Conservation (phyloP, 2,113 vertebrate genomes). For the Alethe castanea region DNA sequence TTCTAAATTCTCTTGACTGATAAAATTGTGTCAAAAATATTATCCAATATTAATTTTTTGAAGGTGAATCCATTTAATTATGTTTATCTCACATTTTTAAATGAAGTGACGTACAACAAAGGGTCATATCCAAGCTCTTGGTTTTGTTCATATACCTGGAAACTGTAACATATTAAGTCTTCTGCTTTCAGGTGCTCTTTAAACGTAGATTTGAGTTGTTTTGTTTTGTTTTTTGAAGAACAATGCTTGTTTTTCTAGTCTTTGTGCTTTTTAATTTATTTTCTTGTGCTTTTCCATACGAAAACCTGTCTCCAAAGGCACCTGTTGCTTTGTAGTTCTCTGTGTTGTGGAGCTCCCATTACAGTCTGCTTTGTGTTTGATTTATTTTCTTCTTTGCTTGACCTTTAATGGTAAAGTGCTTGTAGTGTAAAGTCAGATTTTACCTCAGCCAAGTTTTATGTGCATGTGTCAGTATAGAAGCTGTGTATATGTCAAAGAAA, state of each 20-base stretch:
- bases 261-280: background rate
- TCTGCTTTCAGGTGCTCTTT: background rate
- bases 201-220: background rate
- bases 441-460: background rate
- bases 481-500: background rate
- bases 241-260: background rate
- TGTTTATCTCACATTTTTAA: background rate
- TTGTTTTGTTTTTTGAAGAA: background rate
- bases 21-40: background rate
- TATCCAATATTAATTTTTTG: background rate
- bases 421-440: background rate
- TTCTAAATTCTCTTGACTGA: background rate
- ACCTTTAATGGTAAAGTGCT: background rate
- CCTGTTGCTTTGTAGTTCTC: background rate
- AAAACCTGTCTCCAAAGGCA: background rate
- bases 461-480: background rate
- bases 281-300: background rate
- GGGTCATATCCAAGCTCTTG: constrained; percentile 33
- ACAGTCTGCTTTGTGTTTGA: background rate
- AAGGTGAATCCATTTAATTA: background rate
- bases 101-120: background rate
- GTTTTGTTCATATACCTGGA: background rate
- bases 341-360: background rate
- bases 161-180: background rate
- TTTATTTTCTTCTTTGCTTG: background rate